Base-by-base conservation (phyloP, 2,113 vertebrate genomes). In the Indicator indicator region DNA sequence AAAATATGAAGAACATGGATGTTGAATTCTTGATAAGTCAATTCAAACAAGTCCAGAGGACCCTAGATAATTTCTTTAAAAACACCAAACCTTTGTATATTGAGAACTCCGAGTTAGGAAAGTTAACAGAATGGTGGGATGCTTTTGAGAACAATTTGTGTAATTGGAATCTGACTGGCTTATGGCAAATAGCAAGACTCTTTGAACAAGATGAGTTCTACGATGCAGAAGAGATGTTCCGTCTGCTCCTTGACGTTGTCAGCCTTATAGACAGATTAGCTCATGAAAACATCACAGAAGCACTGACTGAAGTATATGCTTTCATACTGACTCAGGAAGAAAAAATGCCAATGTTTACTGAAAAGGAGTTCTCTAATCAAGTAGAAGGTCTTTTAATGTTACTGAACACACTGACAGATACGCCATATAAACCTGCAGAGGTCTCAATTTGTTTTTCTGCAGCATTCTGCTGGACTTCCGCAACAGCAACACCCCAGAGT, bases 251-350 rank as follows among this genome's bases (percentile, higher is more conserved):
- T 23, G 72, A 93, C n/a, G n/a, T 86, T 3, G 28, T 68, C 33
- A 90, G 16, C 27, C 92, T 98, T 44, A 89, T 96, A 50, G 83
- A 92, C 92, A 87, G 36, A 33, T 14, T 95, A 50, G 38, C 33
- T 63, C 86, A 88, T 38, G 82, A 58, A 84, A 98, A 97, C 6
- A 6, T 97, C 70, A 97, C 94, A 0, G 94, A 97, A 50, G 80
- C 84, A 52, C 80, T 98, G 23, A 40, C 58, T 79, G 96, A 98
- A 27, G 44, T 97, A 42, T 89, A 97, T 2, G 17, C 79, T 83
- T 97, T 98, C 54, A 62, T 86, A 9, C 9, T 97, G 33, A 80
- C 75, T 69, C 97, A 97, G 46, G 96, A 97, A 79, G 76, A 33
- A 91, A 95, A 88, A 75, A 78, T 97, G 79, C 23, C 91, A 19